Conservation (phyloP, 2,797 vertebrate genomes). For the Coranthus polyacanthus region DNA sequence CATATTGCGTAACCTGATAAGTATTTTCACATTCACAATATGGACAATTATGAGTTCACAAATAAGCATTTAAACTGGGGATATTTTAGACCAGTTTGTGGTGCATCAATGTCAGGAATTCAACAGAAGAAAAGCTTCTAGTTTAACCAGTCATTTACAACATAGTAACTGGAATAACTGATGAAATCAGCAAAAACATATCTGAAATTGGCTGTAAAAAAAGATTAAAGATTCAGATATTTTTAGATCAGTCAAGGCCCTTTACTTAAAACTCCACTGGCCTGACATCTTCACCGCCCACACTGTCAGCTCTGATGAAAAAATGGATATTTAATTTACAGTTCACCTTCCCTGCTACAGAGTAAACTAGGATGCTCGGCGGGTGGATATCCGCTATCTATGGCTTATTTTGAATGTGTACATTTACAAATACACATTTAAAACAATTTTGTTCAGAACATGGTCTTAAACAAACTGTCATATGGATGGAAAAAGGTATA, state of each 20-base stretch:
- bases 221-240: no score
- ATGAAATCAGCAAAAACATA: not conserved
- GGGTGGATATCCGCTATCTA: not conserved
- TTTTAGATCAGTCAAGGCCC: constrained; percentile 22
- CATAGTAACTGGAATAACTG: not conserved
- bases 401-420: not conserved
- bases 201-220: not conserved
- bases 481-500: not conserved
- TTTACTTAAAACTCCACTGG: constrained; percentile 25
- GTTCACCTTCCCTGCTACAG: no score
- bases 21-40: not conserved
- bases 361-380: no score
- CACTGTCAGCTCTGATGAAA: constrained; percentile 8
- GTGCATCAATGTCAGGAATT: not conserved
- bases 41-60: not conserved
- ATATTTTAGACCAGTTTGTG: constrained; percentile 2
- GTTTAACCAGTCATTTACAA: not conserved
- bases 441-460: no score
- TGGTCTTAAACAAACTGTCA: not conserved
- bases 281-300: not conserved
- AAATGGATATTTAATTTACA: constrained; percentile 11
- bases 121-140: not conserved
- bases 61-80: not conserved
- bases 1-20: not conserved
- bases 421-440: no score